Conservation (phyloP, 2,888 invertebrate genomes). For the Andrena dorsata region DNA sequence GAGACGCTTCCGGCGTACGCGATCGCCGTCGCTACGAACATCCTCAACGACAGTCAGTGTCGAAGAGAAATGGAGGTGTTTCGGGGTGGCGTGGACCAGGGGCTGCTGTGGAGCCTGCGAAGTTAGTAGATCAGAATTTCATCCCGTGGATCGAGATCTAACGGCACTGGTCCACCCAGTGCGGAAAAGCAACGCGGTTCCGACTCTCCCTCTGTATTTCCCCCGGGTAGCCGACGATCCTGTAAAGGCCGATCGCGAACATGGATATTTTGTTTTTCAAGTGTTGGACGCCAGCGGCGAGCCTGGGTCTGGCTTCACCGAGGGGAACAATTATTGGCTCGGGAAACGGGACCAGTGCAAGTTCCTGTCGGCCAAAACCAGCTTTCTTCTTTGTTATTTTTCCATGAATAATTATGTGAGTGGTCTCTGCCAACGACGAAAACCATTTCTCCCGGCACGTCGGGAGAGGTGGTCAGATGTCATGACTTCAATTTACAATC, state of each 20-base stretch:
- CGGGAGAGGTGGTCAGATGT: no score
- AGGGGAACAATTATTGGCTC: slow-evolving; percentile 88
- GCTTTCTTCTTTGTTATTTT: no score
- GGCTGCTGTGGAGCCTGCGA: slow-evolving; percentile 86
- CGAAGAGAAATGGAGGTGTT: slow-evolving; percentile 83
- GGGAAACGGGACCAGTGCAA: slow-evolving; percentile 86
- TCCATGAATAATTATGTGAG: no score
- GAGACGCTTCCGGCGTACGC: slow-evolving; percentile 78
- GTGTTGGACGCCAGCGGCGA: slow-evolving; percentile 87
- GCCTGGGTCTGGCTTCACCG: slow-evolving; percentile 86
- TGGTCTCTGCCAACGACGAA: no score
- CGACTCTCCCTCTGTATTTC: neutral
- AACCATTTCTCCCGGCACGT: no score
- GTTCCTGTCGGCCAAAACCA: slow-evolving; percentile 80
- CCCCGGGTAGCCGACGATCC: no score
- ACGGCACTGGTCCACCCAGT: neutral
- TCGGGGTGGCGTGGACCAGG: slow-evolving; percentile 83
- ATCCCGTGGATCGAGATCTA: neutral
- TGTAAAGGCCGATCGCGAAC: neutral
- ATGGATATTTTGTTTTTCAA: slow-evolving; percentile 54
- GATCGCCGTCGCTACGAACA: slow-evolving; percentile 64
- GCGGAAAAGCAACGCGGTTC: neutral
- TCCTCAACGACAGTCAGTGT: slow-evolving; percentile 78
- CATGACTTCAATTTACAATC: no score
- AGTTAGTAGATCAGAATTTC: slow-evolving; percentile 80